phyloP scores from a whole-genome alignment of 2,888 invertebrate genomes.

The Zhuqinia jingwanae region DNA sequence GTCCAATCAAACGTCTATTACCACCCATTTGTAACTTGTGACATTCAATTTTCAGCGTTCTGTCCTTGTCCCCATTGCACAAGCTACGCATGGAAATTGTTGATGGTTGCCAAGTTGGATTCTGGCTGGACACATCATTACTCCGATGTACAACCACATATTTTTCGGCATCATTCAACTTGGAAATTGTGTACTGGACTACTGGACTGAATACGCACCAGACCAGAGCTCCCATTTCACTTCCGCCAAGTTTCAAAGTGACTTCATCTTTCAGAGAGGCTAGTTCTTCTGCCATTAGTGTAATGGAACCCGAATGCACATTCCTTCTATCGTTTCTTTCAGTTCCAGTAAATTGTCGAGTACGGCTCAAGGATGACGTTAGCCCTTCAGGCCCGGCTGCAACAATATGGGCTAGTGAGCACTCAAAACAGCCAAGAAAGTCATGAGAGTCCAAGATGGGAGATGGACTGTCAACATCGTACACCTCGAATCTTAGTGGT shows the following conservation, averaged over 20 bases:
- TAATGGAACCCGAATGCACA: constrained; percentile 75
- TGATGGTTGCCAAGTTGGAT: constrained; percentile 83
- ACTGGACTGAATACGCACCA: constrained; percentile 74
- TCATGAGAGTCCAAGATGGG: constrained; percentile 81
- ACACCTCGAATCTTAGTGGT: constrained; percentile 82
- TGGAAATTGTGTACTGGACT: constrained; percentile 80
- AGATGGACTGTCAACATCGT: constrained; percentile 81
- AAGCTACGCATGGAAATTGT: constrained; percentile 82
- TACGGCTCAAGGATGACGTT: constrained; percentile 64
- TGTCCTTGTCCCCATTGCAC: constrained; percentile 83
- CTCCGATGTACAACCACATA: constrained; percentile 82
- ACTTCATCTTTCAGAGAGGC: constrained; percentile 79
- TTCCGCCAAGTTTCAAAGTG: constrained; percentile 76
- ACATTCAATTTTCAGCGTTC: constrained; percentile 82
- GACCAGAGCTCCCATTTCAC: constrained; percentile 66
- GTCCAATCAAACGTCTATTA: constrained; percentile 81
- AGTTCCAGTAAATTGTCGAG: constrained; percentile 51
- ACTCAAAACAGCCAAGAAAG: constrained; percentile 83
- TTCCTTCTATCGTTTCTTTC: constrained; percentile 42
- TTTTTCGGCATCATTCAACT: constrained; percentile 80
- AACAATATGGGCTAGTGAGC: constrained; percentile 76
- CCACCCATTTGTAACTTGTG: constrained; percentile 82
- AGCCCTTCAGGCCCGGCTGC: constrained; percentile 76
- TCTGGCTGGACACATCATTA: constrained; percentile 79
- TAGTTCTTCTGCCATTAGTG: constrained; percentile 78